Evolutionary conservation across 2,888 invertebrate species (phyloP).

Genomic region (Caenorhabditis sp.): DNA sequence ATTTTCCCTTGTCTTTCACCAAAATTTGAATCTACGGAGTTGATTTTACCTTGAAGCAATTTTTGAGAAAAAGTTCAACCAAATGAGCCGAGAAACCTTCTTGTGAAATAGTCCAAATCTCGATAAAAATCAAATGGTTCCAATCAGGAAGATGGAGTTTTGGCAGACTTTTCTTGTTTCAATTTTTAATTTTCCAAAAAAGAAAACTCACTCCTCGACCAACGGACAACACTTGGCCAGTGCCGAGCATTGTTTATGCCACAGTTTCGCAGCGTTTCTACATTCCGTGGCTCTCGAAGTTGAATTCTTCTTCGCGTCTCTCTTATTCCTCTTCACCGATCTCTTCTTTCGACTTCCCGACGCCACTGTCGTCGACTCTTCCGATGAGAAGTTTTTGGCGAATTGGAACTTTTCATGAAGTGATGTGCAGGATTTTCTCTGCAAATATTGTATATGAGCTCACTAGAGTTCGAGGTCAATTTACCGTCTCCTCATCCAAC

Average conservation of each 20-base stretch:
- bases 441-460: not conserved
- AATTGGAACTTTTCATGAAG: slow-evolving; percentile 61
- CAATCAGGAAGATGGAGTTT: too few relatives aligned
- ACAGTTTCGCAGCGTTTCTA: slow-evolving; percentile 60
- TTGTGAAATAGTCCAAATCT: too few relatives aligned
- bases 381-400: slow-evolving; percentile 30
- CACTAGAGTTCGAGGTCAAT: not conserved
- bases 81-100: too few relatives aligned
- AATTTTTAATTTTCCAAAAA: not conserved
- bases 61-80: too few relatives aligned
- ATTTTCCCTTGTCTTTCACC: too few relatives aligned
- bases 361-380: not conserved
- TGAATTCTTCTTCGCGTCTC: slow-evolving; percentile 36
- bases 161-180: too few relatives aligned
- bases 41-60: too few relatives aligned
- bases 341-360: slow-evolving; percentile 30
- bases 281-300: slow-evolving; percentile 64
- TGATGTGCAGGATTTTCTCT: slow-evolving; percentile 52
- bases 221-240: slow-evolving; percentile 72
- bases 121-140: too few relatives aligned
- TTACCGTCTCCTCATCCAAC: slow-evolving; percentile 51
- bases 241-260: slow-evolving; percentile 73
- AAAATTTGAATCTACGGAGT: too few relatives aligned
- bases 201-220: slow-evolving; percentile 62
- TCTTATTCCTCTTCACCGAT: slow-evolving; percentile 34